A percentile compares a stretch with the other conserved stretches of the same genome.
These are phyloP conservation scores for Pogonocichla stellata DNA, from an alignment of 2,113 vertebrate genomes.

Conservation along the genomic window DNA sequence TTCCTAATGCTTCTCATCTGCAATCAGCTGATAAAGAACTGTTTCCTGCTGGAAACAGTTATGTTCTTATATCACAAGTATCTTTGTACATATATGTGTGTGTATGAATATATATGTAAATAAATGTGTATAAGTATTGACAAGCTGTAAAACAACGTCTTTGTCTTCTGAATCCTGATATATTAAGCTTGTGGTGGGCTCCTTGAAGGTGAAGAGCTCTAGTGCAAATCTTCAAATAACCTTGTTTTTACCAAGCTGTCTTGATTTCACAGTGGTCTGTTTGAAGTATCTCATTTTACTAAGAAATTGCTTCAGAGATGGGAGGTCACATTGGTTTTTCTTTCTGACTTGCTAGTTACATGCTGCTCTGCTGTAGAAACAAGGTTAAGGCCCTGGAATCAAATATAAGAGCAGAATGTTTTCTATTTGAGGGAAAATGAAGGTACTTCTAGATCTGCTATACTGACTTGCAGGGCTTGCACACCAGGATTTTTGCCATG, in stretches of 20 bases:
- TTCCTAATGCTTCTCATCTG: not conserved
- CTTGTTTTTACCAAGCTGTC: not conserved
- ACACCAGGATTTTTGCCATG: not conserved
- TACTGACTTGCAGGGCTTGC: not conserved
- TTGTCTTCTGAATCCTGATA: not conserved
- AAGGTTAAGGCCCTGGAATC: not conserved
- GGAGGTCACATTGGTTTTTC: not conserved
- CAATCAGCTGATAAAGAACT: not conserved
- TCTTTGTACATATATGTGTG: not conserved
- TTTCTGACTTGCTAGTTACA: not conserved
- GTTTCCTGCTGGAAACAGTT: not conserved
- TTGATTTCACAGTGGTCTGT: not conserved
- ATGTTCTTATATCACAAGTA: rapidly evolving
- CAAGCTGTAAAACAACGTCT: not conserved
- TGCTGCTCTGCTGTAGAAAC: not conserved
- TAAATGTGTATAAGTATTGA: rapidly evolving
- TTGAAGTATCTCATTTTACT: conserved; percentile 14
- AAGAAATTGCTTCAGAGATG: not conserved
- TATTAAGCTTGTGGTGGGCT: not conserved
- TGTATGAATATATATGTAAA: not conserved
- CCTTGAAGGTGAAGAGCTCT: not conserved
- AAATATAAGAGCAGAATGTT: conserved; percentile 6
- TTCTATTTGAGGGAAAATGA: not conserved
- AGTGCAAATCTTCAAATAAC: not conserved
- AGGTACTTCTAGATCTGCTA: not conserved